A percentile compares a stretch with the other conserved stretches of the same genome.
These are phyloP conservation scores for Andrena haemorrhoa DNA, from an alignment of 2,888 invertebrate genomes.

Conservation along the genomic window DNA sequence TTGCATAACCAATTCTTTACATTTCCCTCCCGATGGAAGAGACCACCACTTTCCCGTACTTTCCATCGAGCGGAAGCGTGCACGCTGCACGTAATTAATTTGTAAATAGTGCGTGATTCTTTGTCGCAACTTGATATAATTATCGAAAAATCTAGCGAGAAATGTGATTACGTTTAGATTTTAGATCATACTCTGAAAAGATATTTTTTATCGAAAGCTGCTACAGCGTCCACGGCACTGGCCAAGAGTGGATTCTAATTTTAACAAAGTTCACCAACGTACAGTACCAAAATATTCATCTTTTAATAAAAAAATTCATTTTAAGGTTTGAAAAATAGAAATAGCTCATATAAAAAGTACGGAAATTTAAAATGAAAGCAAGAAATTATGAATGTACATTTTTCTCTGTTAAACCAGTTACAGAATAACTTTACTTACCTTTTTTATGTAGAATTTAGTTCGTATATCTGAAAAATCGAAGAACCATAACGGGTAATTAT, in stretches of 20 bases:
- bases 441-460: no score
- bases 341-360: not conserved
- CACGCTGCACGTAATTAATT: not conserved
- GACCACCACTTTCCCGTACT: not conserved
- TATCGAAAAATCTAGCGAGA: not conserved
- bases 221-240: not conserved
- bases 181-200: not conserved
- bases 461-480: not conserved
- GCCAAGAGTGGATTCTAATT: not conserved
- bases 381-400: no score
- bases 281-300: not conserved
- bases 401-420: no score
- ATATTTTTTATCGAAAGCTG: not conserved
- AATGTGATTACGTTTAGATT: not conserved
- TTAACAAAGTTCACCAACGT: not conserved
- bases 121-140: not conserved
- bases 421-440: no score
- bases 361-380: no score
- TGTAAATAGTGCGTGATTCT: not conserved
- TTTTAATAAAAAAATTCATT: not conserved
- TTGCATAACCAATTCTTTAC: not conserved
- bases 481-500: no score
- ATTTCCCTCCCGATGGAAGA: constrained; percentile 1
- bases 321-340: not conserved
- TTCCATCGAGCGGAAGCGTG: not conserved